A percentile compares a stretch with the other conserved stretches of the same genome.
These are phyloP conservation scores for Eretmochelys imbricata DNA, from an alignment of 2,113 vertebrate species.

Conservation along the genomic window DNA sequence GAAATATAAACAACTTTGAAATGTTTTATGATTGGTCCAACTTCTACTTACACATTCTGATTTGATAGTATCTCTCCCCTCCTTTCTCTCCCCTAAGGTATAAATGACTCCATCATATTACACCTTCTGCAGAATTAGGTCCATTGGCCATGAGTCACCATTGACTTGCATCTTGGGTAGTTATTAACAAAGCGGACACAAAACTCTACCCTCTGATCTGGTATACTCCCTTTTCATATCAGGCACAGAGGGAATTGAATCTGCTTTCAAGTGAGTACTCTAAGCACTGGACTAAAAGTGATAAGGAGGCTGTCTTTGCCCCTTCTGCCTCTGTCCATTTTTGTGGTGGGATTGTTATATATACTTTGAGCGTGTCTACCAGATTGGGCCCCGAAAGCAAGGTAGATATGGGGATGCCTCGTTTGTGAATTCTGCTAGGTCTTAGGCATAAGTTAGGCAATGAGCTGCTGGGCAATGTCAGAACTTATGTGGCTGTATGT, in stretches of 20 bases:
- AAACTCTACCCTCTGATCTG: neutral
- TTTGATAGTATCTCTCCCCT: neutral
- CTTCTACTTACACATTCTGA: neutral
- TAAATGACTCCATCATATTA: neutral
- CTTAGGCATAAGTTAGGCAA: neutral
- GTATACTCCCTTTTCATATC: neutral
- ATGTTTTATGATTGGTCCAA: neutral
- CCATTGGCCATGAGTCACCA: neutral
- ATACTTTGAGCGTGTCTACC: neutral
- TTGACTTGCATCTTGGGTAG: neutral
- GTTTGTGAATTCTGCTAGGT: neutral
- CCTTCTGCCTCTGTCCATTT: neutral
- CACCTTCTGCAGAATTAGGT: neutral
- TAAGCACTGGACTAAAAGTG: neutral
- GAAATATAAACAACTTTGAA: neutral
- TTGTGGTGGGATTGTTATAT: neutral
- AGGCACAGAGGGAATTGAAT: neutral
- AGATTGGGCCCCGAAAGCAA: neutral
- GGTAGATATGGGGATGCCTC: neutral
- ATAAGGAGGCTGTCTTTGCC: neutral
- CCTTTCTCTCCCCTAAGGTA: neutral
- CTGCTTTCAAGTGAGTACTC: neutral
- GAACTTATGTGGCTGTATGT: neutral
- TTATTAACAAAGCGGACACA: neutral
- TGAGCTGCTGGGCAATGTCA: neutral